Base-by-base conservation (phyloP, 2,113 vertebrate genomes). In the Glaucomys volans region DNA sequence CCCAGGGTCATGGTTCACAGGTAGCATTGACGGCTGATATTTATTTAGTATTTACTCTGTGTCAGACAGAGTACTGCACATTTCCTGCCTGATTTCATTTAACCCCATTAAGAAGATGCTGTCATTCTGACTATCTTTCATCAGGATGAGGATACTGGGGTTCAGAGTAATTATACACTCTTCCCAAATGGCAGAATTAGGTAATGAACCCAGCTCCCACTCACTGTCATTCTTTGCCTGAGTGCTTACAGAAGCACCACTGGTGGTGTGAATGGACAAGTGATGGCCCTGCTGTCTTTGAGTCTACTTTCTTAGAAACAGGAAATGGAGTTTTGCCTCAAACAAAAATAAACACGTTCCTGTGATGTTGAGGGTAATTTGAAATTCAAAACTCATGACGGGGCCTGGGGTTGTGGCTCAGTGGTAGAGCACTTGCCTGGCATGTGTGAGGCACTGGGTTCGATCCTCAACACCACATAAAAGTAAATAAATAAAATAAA, bases 271-370 rank as follows among this genome's bases (percentile, higher is more conserved):
- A 83, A 77, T 20, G 84, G 64, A 28, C 28, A 26, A 59, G 1
- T 40, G 3, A 75, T 82, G 26, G 87, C 9, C 37, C 14, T 92
- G 84, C 54, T 79, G 87, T 74, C 35, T 93, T 40, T 22, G 52
- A 94, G 42, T 47, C 67, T 44, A 18, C 26, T 93, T 96, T 88
- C 77, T 90, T 95, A 91, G 96, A 96, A 96, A 77, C n/a, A 96
- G 90, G 47, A 96, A 90, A 82, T 44, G 22, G 44, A 85, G 52
- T 89, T 96, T 87, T 94, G 50, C 76, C n/a, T 26, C 88, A 95
- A 89, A 35, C 42, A 81, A 88, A 95, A 42, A 93, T 59, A 80
- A 96, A 50, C 79, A 66, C 14, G 11, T 71, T 6, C 37, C 47
- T 50, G 57, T 28, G 44, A 47, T 26, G 47, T 24, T 35, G 26